Conservation (phyloP, 1,140 invertebrate genomes). For the Bombus superbus region DNA sequence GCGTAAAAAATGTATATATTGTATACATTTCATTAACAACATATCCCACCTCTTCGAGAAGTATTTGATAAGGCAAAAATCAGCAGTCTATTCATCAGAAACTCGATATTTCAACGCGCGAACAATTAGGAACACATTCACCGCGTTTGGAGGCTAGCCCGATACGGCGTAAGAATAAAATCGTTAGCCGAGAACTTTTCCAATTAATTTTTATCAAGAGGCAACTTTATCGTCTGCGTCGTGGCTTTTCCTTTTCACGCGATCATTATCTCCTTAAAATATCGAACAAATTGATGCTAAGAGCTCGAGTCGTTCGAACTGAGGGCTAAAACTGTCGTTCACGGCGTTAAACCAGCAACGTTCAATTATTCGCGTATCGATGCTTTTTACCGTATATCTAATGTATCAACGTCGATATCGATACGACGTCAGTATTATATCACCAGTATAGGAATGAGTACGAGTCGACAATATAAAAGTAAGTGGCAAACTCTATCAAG, state of each 20-base stretch:
- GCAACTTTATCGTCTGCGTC: neutral
- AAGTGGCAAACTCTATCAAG: too few species aligned
- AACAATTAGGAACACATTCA: neutral
- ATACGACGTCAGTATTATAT: too few species aligned
- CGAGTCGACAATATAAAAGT: too few species aligned
- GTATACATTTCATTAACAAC: neutral
- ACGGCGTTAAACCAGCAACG: too few species aligned
- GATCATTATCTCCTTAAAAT: neutral
- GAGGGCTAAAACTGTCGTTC: neutral
- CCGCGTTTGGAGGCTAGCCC: neutral
- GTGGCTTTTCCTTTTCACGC: neutral
- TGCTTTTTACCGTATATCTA: neutral
- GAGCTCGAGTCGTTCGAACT: neutral
- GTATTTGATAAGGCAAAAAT: neutral
- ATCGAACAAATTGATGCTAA: neutral
- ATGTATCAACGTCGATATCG: too few species aligned
- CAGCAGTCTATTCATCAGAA: neutral
- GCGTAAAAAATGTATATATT: neutral
- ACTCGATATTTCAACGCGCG: neutral
- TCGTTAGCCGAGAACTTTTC: neutral
- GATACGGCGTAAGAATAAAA: too few species aligned
- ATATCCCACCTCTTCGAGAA: neutral
- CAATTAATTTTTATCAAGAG: neutral
- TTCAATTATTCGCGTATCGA: neutral
- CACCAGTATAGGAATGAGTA: too few species aligned